phyloP scores from a whole-genome alignment of 2,797 vertebrate genomes.

The Spheniscus humboldti region DNA sequence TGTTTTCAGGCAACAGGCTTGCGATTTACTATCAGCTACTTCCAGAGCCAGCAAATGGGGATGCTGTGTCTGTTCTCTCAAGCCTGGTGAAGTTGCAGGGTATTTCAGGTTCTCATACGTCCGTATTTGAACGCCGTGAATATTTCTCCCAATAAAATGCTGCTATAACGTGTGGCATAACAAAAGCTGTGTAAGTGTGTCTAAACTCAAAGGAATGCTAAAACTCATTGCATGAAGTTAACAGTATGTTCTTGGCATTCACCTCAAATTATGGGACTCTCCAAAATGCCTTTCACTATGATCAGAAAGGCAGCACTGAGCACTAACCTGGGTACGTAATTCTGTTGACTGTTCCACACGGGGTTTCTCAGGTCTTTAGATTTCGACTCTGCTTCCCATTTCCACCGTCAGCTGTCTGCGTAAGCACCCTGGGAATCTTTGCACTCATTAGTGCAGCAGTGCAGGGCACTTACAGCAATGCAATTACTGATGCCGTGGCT shows the following conservation, averaged over 20 bases:
- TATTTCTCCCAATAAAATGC: neutral
- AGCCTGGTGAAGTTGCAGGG: neutral
- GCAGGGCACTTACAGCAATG: neutral
- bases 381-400: neutral
- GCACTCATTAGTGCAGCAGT: neutral
- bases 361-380: neutral
- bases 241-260: neutral
- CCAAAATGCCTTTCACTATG: neutral
- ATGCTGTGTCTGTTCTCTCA: neutral
- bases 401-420: neutral
- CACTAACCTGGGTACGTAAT: neutral
- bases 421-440: neutral
- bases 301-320: neutral
- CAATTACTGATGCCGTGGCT: neutral
- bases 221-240: neutral
- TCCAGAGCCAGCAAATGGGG: slow-evolving; percentile 2
- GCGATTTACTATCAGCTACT: slow-evolving; percentile 26
- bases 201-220: neutral
- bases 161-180: neutral
- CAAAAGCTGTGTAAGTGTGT: neutral
- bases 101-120: neutral
- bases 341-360: neutral
- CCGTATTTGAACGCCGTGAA: neutral
- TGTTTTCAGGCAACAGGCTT: neutral
- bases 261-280: neutral